Evolutionary conservation across 2,113 vertebrate genomes (phyloP), one percentile per base, ranked within the genome.

Genomic region (Micromys minutus): DNA sequence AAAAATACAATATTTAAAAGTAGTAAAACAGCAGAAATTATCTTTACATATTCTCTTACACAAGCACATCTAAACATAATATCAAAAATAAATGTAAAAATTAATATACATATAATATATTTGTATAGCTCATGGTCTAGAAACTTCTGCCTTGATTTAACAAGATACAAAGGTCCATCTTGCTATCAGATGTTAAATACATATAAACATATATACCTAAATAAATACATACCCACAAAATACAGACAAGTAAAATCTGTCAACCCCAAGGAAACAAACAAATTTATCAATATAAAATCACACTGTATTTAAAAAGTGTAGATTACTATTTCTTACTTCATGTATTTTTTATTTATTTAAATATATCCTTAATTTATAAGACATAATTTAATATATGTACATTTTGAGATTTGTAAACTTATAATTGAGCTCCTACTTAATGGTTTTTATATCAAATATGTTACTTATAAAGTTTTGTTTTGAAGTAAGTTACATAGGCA

Each of bases 401-500:
- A 87, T 26, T 55, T 72, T 87, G 57, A 67, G 5, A 26, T 2
- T 55, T 89, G 76, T 61, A 34, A 83, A 42, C 19, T 87, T 61
- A 88, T 57, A 72, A 0, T 93, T 93, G n/a, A 76, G 3, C 59
- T 79, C 7, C n/a, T 80, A 34, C 0, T 57, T 61, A 52, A 47
- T 75, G 3, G 0, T n/a, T 84, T 3, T 87, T 7, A 34, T 55
- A 80, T 13, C 0, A 34, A 81, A 86, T 34, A 29, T 76, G 76
- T n/a, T 0, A 89, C 7, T 67, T 42, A 47, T 86, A 67, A 16
- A 21, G 7, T 69, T 77, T 81, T 94, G 79, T 88, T 96, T 91
- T 84, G 11, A 75, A 92, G 24, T 52, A 61, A n/a, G 15, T 19
- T 52, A 31, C 4, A 34, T 11, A 89, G 1, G 47, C 3, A 42